These are phyloP conservation scores for Odontocolon sp. DNA, from an alignment of 2,888 invertebrate species.

Conservation along the genomic window DNA sequence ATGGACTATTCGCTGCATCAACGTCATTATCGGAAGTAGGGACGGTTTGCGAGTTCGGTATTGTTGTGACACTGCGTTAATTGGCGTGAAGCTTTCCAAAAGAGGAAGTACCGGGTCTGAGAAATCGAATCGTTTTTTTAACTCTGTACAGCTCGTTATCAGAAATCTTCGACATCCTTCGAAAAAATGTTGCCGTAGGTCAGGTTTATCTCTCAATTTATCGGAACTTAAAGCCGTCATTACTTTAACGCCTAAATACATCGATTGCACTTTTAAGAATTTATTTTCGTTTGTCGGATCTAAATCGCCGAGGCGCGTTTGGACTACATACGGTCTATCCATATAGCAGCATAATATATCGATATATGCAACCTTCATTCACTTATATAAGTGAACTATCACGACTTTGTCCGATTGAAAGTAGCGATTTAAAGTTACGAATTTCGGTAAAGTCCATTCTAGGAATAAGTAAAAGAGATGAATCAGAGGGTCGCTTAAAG, in stretches of 20 bases:
- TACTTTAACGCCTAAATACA: constrained; percentile 61
- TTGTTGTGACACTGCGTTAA: neutral
- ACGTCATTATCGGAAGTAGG: constrained; percentile 21
- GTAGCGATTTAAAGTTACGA: constrained; percentile 53
- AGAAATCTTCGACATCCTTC: constrained; percentile 53
- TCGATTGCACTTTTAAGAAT: constrained; percentile 35
- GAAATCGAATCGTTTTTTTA: neutral
- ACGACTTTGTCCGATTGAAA: constrained; percentile 55
- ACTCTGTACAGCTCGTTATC: neutral
- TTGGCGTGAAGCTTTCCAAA: neutral
- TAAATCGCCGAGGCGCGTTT: constrained; percentile 31
- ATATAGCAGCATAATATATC: constrained; percentile 51
- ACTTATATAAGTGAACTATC: constrained; percentile 24
- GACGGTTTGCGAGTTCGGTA: constrained; percentile 19
- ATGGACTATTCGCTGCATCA: constrained; percentile 15
- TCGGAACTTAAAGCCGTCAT: constrained; percentile 42
- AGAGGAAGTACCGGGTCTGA: neutral
- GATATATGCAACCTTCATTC: constrained; percentile 32
- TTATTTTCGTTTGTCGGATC: constrained; percentile 34
- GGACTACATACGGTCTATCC: constrained; percentile 32
- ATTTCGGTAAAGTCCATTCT: constrained; percentile 58
- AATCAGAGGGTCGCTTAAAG: constrained; percentile 60
- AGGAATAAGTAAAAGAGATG: constrained; percentile 59
- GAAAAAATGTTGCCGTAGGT: neutral
- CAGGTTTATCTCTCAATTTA: constrained; percentile 17